Base-by-base conservation (phyloP, 1,140 invertebrate species). In the Papilio helenus region DNA sequence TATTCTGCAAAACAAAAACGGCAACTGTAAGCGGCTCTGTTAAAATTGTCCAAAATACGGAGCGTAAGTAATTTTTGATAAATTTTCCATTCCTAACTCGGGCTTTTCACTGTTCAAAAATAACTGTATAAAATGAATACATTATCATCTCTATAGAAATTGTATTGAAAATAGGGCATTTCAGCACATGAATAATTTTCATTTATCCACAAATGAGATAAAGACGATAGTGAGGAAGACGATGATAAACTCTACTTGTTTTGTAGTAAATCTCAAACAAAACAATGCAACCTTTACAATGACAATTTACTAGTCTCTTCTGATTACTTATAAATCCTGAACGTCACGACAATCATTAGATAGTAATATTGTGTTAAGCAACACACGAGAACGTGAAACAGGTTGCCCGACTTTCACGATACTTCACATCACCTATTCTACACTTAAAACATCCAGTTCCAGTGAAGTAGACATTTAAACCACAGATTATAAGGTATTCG, bases 281-380 rank as follows among this genome's bases (percentile, higher is more conserved):
- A 8, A n/a, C 51, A 55, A 55, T 55, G 16, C 4, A 49, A 49
- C 46, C 5, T 18, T 49, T 18, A 49, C 16, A 16, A 8, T n/a
- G 8, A 55, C 18, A 9, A 55, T 9, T n/a, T 55, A 55, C 51
- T 55, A 2, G n/a, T 55, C 18, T 9, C 46, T 55, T 55, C 23
- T 29, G 26, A 68, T 34, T 29, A 14, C 26, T 68, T 29, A 2
- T 26, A 68, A 18, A 5, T 29, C 61, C 61, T 29, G 23, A 29
- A 29, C 61, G 23, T 65, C 61, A 65, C 61, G 23, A 65, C 61
- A 65, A 29, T 65, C 58, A 23, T 61, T 61, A 61, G 58, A 61
- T 29, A 65, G 61, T 34, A 65, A 65, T 26, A 65, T 65, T 65
- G 61, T 65, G 61, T 65, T 65, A 34, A 65, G 61, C 61, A 65